These are phyloP conservation scores for Ophion costatus DNA, from an alignment of 2,888 invertebrate genomes.

Conservation along the genomic window DNA sequence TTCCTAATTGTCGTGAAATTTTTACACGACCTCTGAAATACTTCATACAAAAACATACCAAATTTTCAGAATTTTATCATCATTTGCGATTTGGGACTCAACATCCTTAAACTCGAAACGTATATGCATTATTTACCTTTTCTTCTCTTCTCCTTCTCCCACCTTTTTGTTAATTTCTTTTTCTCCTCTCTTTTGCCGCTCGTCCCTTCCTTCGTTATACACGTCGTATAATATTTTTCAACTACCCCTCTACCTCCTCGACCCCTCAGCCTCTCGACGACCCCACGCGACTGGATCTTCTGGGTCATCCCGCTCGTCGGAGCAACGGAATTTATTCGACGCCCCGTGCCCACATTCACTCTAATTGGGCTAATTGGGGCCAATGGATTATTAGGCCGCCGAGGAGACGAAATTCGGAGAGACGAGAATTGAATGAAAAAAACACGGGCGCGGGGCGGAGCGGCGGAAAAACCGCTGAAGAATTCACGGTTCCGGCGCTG, in stretches of 20 bases:
- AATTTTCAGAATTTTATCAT: too few species aligned
- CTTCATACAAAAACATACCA: too few species aligned
- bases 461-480: background rate
- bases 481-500: too few species aligned
- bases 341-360: conserved; percentile 43
- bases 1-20: too few species aligned
- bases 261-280: too few species aligned
- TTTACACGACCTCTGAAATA: too few species aligned
- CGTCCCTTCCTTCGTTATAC: conserved; percentile 4
- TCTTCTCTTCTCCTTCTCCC: conserved; percentile 1
- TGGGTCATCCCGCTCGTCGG: conserved; percentile 58
- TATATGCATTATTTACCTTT: conserved; percentile 48
- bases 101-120: conserved; percentile 33
- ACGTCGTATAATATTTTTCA: conserved; percentile 24
- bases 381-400: conserved; percentile 56
- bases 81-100: too few species aligned
- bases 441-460: background rate
- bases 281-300: conserved; percentile 36
- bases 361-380: conserved; percentile 64
- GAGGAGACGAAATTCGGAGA: conserved; percentile 24
- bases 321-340: conserved; percentile 59
- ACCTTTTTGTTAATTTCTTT: conserved; percentile 40
- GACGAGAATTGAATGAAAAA: conserved; percentile 23
- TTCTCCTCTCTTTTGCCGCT: background rate
- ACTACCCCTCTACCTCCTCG: background rate